phyloP scores from a whole-genome alignment of 1,140 invertebrate species.

The Lucilia sericata region DNA sequence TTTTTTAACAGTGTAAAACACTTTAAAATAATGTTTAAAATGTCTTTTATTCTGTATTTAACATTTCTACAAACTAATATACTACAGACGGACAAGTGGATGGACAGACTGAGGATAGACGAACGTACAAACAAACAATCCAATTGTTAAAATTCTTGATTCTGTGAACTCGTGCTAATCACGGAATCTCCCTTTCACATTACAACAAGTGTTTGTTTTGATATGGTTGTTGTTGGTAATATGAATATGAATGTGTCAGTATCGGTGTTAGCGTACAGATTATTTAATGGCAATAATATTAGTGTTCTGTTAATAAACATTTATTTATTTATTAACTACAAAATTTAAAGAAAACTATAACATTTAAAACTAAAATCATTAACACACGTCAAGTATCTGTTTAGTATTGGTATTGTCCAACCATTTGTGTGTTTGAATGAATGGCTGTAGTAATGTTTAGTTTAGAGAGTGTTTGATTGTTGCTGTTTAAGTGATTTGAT shows the following conservation, averaged over 20 bases:
- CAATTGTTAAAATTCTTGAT: not conserved
- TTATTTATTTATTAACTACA: no score
- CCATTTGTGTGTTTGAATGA: not conserved
- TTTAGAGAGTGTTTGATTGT: not conserved
- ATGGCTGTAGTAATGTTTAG: not conserved
- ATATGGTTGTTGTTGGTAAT: not conserved
- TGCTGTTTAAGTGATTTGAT: not conserved
- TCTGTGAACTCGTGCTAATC: slow-evolving; percentile 42
- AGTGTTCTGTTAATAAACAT: not conserved
- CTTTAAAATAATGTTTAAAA: not conserved
- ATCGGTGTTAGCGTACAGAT: not conserved
- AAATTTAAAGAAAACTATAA: no score
- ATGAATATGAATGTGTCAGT: not conserved
- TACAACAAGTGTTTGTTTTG: slow-evolving; percentile 23
- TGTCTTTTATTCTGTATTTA: slow-evolving; percentile 6
- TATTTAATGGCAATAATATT: not conserved
- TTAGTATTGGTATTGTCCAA: not conserved
- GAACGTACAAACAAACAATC: not conserved
- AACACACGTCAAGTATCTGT: not conserved
- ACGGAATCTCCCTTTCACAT: slow-evolving; percentile 43
- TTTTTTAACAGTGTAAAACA: not conserved
- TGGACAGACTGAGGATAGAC: not conserved
- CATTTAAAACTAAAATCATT: no score
- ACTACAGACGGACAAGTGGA: not conserved
- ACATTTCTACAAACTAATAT: slow-evolving; percentile 4